These are phyloP conservation scores for Ormia ochracea DNA, from an alignment of 2,888 invertebrate genomes.

Conservation along the genomic window DNA sequence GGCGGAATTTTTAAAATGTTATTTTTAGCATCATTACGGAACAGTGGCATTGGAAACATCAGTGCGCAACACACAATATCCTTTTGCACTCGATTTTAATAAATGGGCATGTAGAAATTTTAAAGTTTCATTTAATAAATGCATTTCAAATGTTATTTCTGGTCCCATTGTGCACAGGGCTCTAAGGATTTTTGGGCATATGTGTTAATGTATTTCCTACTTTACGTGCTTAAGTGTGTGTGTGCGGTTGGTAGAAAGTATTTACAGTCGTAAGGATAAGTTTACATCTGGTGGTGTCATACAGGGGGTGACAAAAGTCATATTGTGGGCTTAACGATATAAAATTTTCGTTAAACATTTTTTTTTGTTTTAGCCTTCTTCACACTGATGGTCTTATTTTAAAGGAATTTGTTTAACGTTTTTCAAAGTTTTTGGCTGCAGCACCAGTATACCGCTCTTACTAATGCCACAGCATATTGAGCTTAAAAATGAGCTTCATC, in stretches of 20 bases:
- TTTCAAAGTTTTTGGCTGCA: no score
- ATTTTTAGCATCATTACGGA: neutral
- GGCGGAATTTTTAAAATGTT: neutral
- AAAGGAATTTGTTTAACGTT: no score
- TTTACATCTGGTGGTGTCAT: neutral
- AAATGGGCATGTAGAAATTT: neutral
- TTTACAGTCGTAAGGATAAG: slow-evolving; percentile 22
- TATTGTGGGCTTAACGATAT: no score
- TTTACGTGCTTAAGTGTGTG: slow-evolving; percentile 6
- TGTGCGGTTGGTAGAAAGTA: neutral
- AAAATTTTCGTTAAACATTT: no score
- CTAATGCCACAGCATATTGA: no score
- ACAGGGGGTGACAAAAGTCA: no score
- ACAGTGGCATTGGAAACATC: neutral
- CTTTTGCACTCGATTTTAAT: no score
- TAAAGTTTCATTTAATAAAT: neutral
- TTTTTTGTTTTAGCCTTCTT: no score
- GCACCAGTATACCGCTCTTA: no score
- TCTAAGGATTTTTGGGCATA: neutral
- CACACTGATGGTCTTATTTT: no score
- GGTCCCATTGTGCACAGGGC: neutral
- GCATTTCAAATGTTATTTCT: neutral
- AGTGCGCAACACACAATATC: no score
- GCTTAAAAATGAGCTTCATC: no score
- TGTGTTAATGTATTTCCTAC: neutral